Conservation (phyloP, 2,797 vertebrate genomes). For the Oreonectes daqikongensis region DNA sequence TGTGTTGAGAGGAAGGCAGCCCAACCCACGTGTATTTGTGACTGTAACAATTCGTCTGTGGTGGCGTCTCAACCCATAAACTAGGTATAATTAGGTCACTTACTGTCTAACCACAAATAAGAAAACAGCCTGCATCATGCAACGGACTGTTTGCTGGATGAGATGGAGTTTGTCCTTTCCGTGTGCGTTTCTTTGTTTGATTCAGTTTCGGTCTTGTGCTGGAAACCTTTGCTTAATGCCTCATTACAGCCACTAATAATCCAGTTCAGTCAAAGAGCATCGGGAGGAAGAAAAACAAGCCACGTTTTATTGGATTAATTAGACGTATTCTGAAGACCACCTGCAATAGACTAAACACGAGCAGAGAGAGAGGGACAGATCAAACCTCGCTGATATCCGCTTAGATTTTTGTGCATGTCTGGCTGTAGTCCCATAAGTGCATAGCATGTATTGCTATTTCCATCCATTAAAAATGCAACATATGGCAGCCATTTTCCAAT, state of each 20-base stretch:
- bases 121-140: conserved; percentile 54
- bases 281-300: conserved; percentile 68
- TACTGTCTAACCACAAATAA: conserved; percentile 59
- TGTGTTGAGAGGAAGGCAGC: conserved; percentile 55
- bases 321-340: conserved; percentile 75
- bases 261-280: conserved; percentile 76
- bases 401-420: conserved; percentile 56
- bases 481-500: conserved; percentile 67
- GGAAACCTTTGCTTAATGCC: conserved; percentile 72
- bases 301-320: conserved; percentile 78
- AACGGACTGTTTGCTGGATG: conserved; percentile 37
- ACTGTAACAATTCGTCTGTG: conserved; percentile 63
- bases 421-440: conserved; percentile 63
- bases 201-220: conserved; percentile 69
- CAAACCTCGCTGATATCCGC: conserved; percentile 54
- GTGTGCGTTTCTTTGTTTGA: conserved; percentile 53
- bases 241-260: conserved; percentile 83
- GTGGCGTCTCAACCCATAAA: conserved; percentile 37
- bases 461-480: conserved; percentile 68
- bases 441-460: conserved; percentile 63
- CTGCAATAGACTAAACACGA: conserved; percentile 72
- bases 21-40: conserved; percentile 64
- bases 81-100: conserved; percentile 59
- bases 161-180: conserved; percentile 57
- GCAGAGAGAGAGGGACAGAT: conserved; percentile 51